These are phyloP conservation scores for Echiichthys vipera DNA, from an alignment of 2,797 vertebrate genomes.

Conservation along the genomic window DNA sequence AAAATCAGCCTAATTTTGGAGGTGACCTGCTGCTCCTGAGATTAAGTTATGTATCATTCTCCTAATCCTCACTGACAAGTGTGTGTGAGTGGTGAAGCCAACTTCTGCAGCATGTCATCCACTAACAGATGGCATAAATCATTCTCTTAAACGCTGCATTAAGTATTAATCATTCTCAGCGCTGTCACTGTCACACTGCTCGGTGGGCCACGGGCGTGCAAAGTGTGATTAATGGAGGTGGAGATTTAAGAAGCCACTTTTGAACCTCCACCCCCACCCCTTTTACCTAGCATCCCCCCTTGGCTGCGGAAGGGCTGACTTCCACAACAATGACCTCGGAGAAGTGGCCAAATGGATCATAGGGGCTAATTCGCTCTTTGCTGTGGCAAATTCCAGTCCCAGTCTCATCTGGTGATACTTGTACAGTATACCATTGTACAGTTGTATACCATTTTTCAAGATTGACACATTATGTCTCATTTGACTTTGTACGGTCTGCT, in stretches of 20 bases:
- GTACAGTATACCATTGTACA: too few species aligned
- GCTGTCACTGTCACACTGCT: constrained; percentile 82
- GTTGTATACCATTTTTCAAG: constrained; percentile 21
- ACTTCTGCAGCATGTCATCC: constrained; percentile 80
- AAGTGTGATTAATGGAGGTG: constrained; percentile 88
- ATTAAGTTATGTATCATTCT: constrained; percentile 86
- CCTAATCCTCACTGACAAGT: constrained; percentile 84
- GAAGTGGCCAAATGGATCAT: constrained; percentile 64
- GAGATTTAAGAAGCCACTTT: constrained; percentile 77
- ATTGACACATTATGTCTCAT: constrained; percentile 16
- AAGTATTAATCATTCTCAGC: constrained; percentile 89
- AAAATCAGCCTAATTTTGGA: constrained; percentile 83
- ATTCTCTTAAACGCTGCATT: constrained; percentile 88
- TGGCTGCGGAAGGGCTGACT: constrained; percentile 53
- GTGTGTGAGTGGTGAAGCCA: constrained; percentile 76
- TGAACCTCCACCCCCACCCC: constrained; percentile 52
- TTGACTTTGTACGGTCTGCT: neutral
- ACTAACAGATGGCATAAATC: constrained; percentile 90
- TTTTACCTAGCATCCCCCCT: constrained; percentile 62
- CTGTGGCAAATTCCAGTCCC: constrained; percentile 18
- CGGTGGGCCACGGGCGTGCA: constrained; percentile 72
- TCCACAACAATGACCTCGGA: constrained; percentile 67
- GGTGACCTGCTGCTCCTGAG: constrained; percentile 82
- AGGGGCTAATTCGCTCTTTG: constrained; percentile 57
- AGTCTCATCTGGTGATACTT: constrained; percentile 44